These are phyloP conservation scores for Petrocephalus zakoni DNA, from an alignment of 2,113 vertebrate species.

Conservation along the genomic window DNA sequence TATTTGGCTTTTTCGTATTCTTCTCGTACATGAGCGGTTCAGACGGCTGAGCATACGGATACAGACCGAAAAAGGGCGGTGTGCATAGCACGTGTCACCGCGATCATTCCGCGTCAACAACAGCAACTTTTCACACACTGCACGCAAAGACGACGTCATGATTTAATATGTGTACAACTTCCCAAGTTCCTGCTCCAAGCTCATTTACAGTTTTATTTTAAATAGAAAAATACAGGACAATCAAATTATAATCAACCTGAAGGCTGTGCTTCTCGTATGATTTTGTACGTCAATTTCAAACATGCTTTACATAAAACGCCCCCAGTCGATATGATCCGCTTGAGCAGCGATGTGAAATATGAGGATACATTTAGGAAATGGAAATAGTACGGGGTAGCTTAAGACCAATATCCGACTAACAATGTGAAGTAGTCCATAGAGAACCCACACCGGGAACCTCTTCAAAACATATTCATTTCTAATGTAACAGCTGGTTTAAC, in stretches of 20 bases:
- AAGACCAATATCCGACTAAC: background rate
- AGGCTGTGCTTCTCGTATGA: slow-evolving; percentile 59
- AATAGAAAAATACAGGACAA: slow-evolving; percentile 69
- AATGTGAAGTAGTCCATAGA: background rate
- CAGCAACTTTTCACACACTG: slow-evolving; percentile 48
- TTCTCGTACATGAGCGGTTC: slow-evolving; percentile 42
- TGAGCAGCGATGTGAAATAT: slow-evolving; percentile 16
- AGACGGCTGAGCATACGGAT: slow-evolving; percentile 50
- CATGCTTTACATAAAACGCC: slow-evolving; percentile 63
- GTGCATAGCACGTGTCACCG: slow-evolving; percentile 43
- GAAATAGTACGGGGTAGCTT: background rate
- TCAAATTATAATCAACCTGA: slow-evolving; percentile 51
- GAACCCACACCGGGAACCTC: background rate
- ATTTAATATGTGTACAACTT: slow-evolving; percentile 42
- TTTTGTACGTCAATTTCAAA: slow-evolving; percentile 50
- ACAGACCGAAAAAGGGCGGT: slow-evolving; percentile 39
- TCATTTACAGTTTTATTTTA: slow-evolving; percentile 57
- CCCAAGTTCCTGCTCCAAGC: slow-evolving; percentile 47
- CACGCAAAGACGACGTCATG: slow-evolving; percentile 46
- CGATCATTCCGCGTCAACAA: slow-evolving; percentile 37
- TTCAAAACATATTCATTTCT: background rate
- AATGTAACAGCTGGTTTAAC: background rate
- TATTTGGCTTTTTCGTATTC: slow-evolving; percentile 43
- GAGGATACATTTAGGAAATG: background rate
- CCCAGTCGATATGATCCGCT: slow-evolving; percentile 45